Conservation (phyloP, 1,140 invertebrate species). For the Dinoponera quadriceps region DNA sequence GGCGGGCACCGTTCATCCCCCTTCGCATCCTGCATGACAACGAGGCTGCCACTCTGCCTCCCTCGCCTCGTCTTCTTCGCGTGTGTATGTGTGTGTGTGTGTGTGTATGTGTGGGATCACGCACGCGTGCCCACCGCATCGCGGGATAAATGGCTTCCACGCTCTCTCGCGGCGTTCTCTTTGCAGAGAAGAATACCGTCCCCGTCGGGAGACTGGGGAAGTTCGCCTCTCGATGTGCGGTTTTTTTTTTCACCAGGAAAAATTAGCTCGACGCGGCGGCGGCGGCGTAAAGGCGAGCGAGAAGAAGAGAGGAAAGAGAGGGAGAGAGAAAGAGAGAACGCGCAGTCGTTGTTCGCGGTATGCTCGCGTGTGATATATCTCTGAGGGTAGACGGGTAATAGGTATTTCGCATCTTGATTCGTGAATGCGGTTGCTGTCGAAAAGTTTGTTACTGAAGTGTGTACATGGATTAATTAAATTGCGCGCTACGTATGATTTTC, state of each 20-base stretch:
- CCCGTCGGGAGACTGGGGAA: neutral
- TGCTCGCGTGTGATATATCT: too few species aligned
- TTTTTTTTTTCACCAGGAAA: constrained; percentile 42
- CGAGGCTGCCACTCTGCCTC: constrained; percentile 59
- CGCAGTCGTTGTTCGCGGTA: too few species aligned
- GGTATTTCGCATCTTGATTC: too few species aligned
- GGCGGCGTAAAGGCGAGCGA: too few species aligned
- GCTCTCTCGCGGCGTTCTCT: constrained; percentile 28
- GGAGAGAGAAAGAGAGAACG: too few species aligned
- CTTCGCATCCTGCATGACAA: constrained; percentile 78
- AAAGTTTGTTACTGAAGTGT: too few species aligned
- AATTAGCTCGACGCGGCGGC: constrained; percentile 16
- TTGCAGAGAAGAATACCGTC: constrained; percentile 29
- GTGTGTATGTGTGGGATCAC: constrained; percentile 26
- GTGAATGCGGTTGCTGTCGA: too few species aligned
- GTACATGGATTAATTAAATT: too few species aligned
- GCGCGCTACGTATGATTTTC: too few species aligned
- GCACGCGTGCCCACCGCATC: constrained; percentile 55
- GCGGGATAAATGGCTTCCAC: constrained; percentile 65
- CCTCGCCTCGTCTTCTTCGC: constrained; percentile 61
- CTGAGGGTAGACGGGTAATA: too few species aligned
- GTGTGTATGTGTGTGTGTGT: neutral
- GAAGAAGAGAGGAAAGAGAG: too few species aligned
- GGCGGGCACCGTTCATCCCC: constrained; percentile 74
- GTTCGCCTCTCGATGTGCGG: neutral